Conservation (phyloP, 2,888 invertebrate species). For the Torymus texanus region DNA sequence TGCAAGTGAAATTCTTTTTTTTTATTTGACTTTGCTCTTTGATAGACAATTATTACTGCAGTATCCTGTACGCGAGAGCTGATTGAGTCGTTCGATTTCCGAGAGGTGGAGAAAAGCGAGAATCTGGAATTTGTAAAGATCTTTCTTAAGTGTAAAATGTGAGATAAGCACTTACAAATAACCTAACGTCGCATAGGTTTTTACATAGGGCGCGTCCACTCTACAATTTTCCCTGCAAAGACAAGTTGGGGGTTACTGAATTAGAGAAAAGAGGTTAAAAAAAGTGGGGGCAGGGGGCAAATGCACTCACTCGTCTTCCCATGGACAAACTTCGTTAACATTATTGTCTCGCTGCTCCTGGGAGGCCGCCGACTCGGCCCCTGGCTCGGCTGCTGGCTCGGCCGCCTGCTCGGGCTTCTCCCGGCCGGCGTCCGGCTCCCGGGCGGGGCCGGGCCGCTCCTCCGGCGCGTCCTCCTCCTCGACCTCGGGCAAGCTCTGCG, state of each 20-base stretch:
- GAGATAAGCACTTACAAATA: constrained; percentile 83
- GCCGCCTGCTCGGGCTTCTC: constrained; percentile 57
- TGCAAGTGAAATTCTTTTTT: background rate
- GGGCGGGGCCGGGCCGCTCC: constrained; percentile 69
- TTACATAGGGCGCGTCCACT: constrained; percentile 93
- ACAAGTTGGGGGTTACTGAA: too few relatives aligned
- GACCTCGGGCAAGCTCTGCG: constrained; percentile 48
- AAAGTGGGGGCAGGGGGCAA: background rate
- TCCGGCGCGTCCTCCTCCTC: constrained; percentile 66
- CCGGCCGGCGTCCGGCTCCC: constrained; percentile 72
- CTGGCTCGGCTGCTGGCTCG: background rate
- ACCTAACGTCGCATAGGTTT: constrained; percentile 95
- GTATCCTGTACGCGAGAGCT: constrained; percentile 4
- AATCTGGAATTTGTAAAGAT: constrained; percentile 63
- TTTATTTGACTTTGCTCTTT: background rate
- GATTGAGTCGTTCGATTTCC: constrained; percentile 20
- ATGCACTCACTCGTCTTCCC: constrained; percentile 96
- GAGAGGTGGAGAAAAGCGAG: constrained; percentile 56
- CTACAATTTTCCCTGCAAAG: constrained; percentile 88
- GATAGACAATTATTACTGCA: background rate
- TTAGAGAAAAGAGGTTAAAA: background rate
- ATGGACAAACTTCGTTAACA: constrained; percentile 92
- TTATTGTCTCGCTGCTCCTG: constrained; percentile 76
- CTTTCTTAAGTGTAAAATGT: constrained; percentile 63
- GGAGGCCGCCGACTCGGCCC: constrained; percentile 27